phyloP scores from a whole-genome alignment of 1,140 invertebrate species.

The Diplogasteroides magnus region DNA sequence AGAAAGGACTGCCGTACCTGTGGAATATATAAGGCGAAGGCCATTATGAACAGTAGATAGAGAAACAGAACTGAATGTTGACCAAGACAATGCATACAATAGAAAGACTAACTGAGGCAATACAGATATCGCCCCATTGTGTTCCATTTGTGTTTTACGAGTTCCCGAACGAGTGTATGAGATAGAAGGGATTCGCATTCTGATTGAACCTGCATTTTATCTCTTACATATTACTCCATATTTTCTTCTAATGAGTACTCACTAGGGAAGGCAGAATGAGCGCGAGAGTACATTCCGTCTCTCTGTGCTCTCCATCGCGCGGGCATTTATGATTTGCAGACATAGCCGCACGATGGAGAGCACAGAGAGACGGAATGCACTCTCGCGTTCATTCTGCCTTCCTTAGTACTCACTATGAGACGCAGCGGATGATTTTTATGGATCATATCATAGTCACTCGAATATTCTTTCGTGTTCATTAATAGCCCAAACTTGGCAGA shows the following conservation, averaged over 20 bases:
- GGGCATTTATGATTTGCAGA: too few species aligned
- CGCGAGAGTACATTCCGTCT: too few species aligned
- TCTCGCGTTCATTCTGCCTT: too few species aligned
- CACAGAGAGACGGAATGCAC: too few species aligned
- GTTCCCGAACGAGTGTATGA: slow-evolving; percentile 59
- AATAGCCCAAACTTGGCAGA: too few species aligned
- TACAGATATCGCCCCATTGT: slow-evolving; percentile 59
- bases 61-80: slow-evolving; percentile 56
- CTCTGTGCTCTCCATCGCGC: too few species aligned
- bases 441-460: slow-evolving; percentile 55
- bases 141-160: slow-evolving; percentile 61
- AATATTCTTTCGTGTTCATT: too few species aligned
- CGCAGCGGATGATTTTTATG: slow-evolving; percentile 62
- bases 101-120: slow-evolving; percentile 53
- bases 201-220: slow-evolving; percentile 14
- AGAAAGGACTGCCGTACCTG: too few species aligned
- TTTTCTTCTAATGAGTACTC: too few species aligned
- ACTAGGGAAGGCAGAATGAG: too few species aligned
- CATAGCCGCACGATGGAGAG: too few species aligned
- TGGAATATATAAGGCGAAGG: slow-evolving; percentile 58
- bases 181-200: slow-evolving; percentile 57
- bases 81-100: background rate
- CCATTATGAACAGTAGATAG: slow-evolving; percentile 59
- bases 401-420: slow-evolving; percentile 62
- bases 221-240: background rate